These are phyloP conservation scores for Hydrolagus colliei DNA, from an alignment of 2,797 vertebrate species.

Conservation along the genomic window DNA sequence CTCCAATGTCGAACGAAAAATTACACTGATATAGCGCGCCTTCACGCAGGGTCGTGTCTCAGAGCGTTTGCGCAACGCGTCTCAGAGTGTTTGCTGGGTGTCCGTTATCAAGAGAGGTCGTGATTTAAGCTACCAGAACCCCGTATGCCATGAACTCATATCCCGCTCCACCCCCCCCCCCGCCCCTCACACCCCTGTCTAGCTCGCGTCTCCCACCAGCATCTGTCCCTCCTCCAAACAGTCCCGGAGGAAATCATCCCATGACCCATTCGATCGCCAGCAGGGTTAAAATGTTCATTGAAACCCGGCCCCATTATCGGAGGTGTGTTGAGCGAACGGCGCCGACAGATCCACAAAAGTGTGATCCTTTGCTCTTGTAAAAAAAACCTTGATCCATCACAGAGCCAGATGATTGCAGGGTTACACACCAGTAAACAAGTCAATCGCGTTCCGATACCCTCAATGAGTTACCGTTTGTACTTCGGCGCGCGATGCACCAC, in stretches of 20 bases:
- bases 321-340: not conserved
- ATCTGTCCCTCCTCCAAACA: not conserved
- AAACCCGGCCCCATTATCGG: not conserved
- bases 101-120: not conserved
- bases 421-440: not conserved
- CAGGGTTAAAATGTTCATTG: not conserved
- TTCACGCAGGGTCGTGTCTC: too few species aligned
- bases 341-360: not conserved
- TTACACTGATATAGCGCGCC: too few species aligned
- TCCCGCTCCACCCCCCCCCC: not conserved
- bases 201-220: not conserved
- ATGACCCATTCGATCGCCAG: too few species aligned
- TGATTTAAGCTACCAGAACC: too few species aligned
- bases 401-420: not conserved
- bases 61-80: too few species aligned
- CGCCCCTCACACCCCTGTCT: not conserved
- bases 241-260: conserved; percentile 20
- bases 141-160: too few species aligned
- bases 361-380: not conserved
- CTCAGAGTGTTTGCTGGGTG: not conserved
- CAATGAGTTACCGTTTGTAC: not conserved
- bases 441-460: too few species aligned
- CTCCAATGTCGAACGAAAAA: too few species aligned
- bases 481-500: not conserved
- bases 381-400: not conserved